Evolutionary conservation across 2,888 invertebrate species (phyloP), one percentile per base, ranked within the genome.

Genomic region (Limnephilus lunatus): DNA sequence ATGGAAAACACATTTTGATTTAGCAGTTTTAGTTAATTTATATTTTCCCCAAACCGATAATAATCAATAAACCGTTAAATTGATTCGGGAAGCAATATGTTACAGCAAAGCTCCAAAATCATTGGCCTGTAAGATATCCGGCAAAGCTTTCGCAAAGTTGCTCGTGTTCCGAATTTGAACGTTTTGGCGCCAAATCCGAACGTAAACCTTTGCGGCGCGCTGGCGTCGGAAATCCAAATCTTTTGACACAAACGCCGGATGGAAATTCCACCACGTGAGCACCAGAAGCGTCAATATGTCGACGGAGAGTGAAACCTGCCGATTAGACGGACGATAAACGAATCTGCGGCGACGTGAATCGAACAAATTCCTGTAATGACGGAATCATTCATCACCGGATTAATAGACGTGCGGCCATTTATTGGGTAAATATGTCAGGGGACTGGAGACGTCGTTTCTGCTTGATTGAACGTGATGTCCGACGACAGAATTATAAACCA

Each of bases 321-420:
- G 88, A 89, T 89, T 89, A 89, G 32, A 14, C 68, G 88, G 35
- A 89, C 39, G 88, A 89, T 81, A 81, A 89, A 89, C 88, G 88
- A 89, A 89, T 81, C 81, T 35, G 80, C 35, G 88, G 68, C 35
- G 81, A 89, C 88, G n/a, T 30, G 19, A 89, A 80, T 35, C 53
- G 68, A 53, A 89, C 35, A 35, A 39, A 80, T 35, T 68, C 31
- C 80, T 39, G 86, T 53, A 48, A 48, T 87, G 88, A 88, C 88
- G 44, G 53, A 80, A 88, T 88, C 80, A 35, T 35, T 88, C 88
- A 44, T 81, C 80, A 19, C 19, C 39, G 35, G 68, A 35, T 89
- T 39, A 68, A 68, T 68, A 68, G 25, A 68, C 68, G 35, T 35
- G 83, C 25, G 83, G 83, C 83, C 35, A 83, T 68, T 68, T 25